Evolutionary conservation across 92 coral and sea anemone genomes (phyloP).

Genomic region (Epizoanthus illoricatus): DNA sequence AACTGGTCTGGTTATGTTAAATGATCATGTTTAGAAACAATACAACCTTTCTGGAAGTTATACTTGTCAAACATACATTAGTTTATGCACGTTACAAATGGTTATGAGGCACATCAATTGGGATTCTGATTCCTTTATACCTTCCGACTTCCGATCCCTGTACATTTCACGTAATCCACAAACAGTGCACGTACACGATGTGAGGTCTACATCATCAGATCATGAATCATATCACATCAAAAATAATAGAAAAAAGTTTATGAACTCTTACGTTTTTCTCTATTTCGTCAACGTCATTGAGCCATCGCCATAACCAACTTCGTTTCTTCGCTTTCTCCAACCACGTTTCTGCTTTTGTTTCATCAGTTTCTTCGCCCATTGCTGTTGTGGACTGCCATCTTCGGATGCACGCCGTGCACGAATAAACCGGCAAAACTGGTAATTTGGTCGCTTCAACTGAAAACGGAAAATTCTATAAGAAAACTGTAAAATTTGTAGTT

Average conservation of each 20-base stretch:
- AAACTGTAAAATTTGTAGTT: background rate
- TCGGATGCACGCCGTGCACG: conserved; percentile 60
- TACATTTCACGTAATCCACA: too few relatives aligned
- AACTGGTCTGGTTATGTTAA: too few relatives aligned
- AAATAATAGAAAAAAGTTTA: background rate
- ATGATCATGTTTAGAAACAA: too few relatives aligned
- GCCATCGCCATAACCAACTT: conserved; percentile 87
- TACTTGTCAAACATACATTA: too few relatives aligned
- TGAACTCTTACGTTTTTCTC: conserved; percentile 61
- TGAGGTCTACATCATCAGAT: too few relatives aligned
- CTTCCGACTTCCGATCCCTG: too few relatives aligned
- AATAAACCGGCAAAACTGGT: conserved; percentile 38
- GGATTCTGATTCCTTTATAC: too few relatives aligned
- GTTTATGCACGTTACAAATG: too few relatives aligned
- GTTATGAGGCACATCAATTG: too few relatives aligned
- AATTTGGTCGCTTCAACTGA: conserved; percentile 19
- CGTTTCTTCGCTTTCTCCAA: conserved; percentile 72
- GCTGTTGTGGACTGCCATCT: conserved; percentile 71
- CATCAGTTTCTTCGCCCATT: conserved; percentile 53
- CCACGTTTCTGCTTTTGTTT: conserved; percentile 65
- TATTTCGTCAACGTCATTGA: conserved; percentile 78
- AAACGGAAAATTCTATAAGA: background rate
- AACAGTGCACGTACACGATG: too few relatives aligned
- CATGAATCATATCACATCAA: too few relatives aligned
- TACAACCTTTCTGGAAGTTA: too few relatives aligned